Evolutionary conservation across 2,888 invertebrate genomes (phyloP).

Genomic region (Meteorus colon): DNA sequence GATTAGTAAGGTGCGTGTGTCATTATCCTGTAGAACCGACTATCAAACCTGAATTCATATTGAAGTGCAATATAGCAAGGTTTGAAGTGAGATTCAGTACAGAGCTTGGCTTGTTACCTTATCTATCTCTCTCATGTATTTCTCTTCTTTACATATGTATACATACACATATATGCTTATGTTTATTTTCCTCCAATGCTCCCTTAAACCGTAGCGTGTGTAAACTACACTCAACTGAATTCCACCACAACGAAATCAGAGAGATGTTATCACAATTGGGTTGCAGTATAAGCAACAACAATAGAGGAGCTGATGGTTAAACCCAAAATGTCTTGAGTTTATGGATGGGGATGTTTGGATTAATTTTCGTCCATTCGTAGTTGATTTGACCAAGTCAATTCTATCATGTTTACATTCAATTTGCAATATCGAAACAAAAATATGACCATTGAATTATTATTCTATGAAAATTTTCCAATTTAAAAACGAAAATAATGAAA

Average conservation of each 20-base stretch:
- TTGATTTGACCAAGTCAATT: not conserved
- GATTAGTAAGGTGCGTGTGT: no score
- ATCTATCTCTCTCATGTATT: not conserved
- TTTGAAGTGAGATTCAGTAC: conserved; percentile 2
- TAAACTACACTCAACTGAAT: conserved; percentile 3
- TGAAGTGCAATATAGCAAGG: conserved; percentile 1
- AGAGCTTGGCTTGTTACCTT: not conserved
- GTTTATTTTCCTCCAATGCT: not conserved
- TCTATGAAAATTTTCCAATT: no score
- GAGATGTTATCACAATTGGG: conserved; percentile 2
- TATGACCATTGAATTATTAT: no score
- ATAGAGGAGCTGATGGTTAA: not conserved
- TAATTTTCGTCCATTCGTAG: not conserved
- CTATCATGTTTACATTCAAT: no score
- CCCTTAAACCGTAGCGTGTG: not conserved
- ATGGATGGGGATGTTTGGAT: no score
- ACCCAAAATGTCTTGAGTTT: not conserved
- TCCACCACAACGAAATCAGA: not conserved
- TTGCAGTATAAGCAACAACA: not conserved
- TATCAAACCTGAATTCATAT: not conserved
- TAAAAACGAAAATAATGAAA: no score
- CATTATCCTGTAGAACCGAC: not conserved
- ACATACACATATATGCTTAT: conserved; percentile 4
- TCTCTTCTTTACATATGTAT: not conserved
- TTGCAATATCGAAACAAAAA: no score